Base-by-base conservation (phyloP, 2,797 vertebrate species). In the Spheniscus humboldti region DNA sequence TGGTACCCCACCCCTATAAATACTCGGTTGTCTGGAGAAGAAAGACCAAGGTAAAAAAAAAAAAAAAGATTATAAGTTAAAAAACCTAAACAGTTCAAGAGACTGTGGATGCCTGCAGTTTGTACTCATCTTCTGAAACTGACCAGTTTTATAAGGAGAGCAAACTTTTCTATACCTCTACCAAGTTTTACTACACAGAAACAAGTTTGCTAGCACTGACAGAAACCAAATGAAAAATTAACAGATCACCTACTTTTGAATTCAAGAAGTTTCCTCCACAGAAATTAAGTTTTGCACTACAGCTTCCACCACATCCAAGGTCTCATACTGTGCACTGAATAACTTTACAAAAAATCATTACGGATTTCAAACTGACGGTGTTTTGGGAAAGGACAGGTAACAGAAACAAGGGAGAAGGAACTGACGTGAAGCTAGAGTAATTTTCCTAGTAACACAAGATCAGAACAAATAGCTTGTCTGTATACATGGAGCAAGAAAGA, bases 381-480 rank as follows among this genome's bases (percentile, higher is more conserved):
- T 52, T 80, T 87, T 76, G 35, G 35, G 47, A 86, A 90, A 94
- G 16, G 28, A 73, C 4, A 55, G 25, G 31, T 50, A 55, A 79
- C 12, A 1, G 5, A 87, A 55, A n/a, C 10, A 30, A 67, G 19
- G 8, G 4, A 7, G 7, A 80, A 77, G 8, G 22, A 90, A 62
- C 1, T 79, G 10, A 68, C 0, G 0, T 14, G 20, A 90, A 83
- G 47, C 6, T 76, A 24, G 2, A 83, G 33, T 55, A 28, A 33
- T 23, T 71, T 62, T 88, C 52, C 47, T 66, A 41, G 37, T 55
- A 88, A 66, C 13, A 50, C 5, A 69, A 57, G 25, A 62, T 28
- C 23, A 93, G 23, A 94, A 64, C 14, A 86, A 82, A 75, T 28
- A 85, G 14, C 9, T 59, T 27, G 11, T 48, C 55, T 57, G 30